These are phyloP conservation scores for Simalia tracyae DNA, from an alignment of 2,797 vertebrate species.

Conservation along the genomic window DNA sequence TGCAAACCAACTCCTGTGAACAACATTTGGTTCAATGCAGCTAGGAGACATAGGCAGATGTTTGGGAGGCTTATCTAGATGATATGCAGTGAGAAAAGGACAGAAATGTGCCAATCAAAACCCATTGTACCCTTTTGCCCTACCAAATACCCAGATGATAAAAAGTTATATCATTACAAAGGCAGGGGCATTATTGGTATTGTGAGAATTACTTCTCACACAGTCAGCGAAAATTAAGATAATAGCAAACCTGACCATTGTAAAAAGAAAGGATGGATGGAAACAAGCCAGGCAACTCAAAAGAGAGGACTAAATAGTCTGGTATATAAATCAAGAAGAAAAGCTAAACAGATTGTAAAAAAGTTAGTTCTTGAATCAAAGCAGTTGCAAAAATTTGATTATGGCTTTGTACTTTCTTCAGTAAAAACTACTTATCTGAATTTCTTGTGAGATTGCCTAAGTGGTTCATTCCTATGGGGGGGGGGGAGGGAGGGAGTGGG, in stretches of 20 bases:
- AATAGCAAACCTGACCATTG: neutral
- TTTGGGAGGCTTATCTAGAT: neutral
- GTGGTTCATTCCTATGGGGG: too few relatives aligned
- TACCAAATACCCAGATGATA: neutral
- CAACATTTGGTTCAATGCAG: neutral
- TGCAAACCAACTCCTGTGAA: neutral
- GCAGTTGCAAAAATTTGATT: neutral
- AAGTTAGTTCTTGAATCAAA: neutral
- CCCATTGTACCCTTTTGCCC: neutral
- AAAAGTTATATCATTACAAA: neutral
- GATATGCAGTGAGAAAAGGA: neutral
- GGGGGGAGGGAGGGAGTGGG: too few relatives aligned
- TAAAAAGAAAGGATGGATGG: neutral
- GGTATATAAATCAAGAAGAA: neutral
- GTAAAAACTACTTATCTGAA: too few relatives aligned
- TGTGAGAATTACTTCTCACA: neutral
- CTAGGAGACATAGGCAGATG: neutral
- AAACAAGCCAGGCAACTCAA: neutral
- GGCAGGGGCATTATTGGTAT: neutral
- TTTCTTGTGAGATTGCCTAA: too few relatives aligned
- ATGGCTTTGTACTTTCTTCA: neutral
- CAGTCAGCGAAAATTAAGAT: neutral
- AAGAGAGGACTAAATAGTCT: neutral
- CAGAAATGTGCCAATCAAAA: neutral
- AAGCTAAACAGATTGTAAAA: neutral